Conservation (phyloP, 2,888 invertebrate species). For the Heliconius ismenius region DNA sequence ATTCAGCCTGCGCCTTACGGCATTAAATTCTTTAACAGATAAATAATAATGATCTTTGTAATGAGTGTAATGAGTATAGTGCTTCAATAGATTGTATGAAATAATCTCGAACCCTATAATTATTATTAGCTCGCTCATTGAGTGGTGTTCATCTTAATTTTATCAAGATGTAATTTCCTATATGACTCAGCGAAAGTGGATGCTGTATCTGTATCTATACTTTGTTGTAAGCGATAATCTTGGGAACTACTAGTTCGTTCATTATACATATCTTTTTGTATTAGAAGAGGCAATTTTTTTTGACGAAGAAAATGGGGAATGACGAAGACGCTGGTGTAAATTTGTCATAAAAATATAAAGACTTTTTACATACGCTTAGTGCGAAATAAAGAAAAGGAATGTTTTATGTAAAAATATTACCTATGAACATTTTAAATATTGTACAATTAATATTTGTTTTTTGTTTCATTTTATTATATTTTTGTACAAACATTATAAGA, state of each 20-base stretch:
- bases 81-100: constrained; percentile 1
- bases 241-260: not conserved
- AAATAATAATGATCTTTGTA: constrained; percentile 11
- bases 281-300: no score
- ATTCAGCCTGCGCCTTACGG: not conserved
- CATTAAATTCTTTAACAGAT: not conserved
- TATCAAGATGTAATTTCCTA: constrained; percentile 13
- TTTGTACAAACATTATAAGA: no score
- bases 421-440: not conserved
- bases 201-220: not conserved
- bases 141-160: not conserved
- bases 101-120: constrained; percentile 4
- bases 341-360: no score
- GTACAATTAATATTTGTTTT: not conserved
- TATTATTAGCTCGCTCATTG: not conserved
- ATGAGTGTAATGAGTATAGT: not conserved
- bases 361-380: no score
- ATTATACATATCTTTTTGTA: no score
- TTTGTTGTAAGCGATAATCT: not conserved
- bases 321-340: no score
- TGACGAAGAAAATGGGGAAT: no score
- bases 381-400: no score
- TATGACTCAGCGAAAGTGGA: not conserved
- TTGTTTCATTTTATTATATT: not conserved
- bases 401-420: not conserved